Evolutionary conservation across 2,888 invertebrate genomes (phyloP).

Genomic region (Ennomos quercinarius): DNA sequence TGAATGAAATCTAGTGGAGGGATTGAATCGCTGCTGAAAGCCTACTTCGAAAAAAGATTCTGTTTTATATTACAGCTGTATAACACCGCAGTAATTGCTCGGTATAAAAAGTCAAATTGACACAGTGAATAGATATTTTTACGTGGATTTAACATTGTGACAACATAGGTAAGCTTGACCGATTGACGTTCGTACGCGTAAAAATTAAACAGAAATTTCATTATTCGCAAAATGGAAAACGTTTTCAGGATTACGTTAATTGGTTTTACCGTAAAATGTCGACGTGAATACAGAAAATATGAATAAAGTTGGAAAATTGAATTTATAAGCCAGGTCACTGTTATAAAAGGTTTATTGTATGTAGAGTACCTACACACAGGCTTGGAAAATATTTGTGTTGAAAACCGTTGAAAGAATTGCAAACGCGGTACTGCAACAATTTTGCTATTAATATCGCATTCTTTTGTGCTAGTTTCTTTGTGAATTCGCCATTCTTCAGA

Average conservation of each 20-base stretch:
- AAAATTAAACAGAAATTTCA: conserved; percentile 30
- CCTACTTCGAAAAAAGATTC: conserved; percentile 34
- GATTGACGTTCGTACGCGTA: conserved; percentile 11
- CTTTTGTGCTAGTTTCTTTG: conserved; percentile 40
- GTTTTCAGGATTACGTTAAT: conserved; percentile 36
- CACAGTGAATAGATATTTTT: conserved; percentile 4
- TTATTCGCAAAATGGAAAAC: conserved; percentile 28
- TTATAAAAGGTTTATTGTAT: conserved; percentile 41
- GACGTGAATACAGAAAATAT: conserved; percentile 34
- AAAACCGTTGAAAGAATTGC: conserved; percentile 28
- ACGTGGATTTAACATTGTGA: conserved; percentile 12
- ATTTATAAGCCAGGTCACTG: conserved; percentile 34
- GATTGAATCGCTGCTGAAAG: conserved; percentile 40
- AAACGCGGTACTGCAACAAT: conserved; percentile 24
- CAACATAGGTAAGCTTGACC: conserved; percentile 11
- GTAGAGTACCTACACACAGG: conserved; percentile 7
- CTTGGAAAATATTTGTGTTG: conserved; percentile 11
- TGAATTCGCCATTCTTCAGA: conserved; percentile 39
- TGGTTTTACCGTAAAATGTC: conserved; percentile 45
- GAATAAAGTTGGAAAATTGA: conserved; percentile 37
- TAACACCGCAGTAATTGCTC: conserved; percentile 26
- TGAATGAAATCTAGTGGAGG: conserved; percentile 37
- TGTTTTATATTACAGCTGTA: conserved; percentile 36
- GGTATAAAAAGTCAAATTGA: conserved; percentile 23
- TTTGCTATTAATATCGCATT: conserved; percentile 35